These are phyloP conservation scores for Tribolium freemani DNA, from an alignment of 2,888 invertebrate species.

Conservation along the genomic window DNA sequence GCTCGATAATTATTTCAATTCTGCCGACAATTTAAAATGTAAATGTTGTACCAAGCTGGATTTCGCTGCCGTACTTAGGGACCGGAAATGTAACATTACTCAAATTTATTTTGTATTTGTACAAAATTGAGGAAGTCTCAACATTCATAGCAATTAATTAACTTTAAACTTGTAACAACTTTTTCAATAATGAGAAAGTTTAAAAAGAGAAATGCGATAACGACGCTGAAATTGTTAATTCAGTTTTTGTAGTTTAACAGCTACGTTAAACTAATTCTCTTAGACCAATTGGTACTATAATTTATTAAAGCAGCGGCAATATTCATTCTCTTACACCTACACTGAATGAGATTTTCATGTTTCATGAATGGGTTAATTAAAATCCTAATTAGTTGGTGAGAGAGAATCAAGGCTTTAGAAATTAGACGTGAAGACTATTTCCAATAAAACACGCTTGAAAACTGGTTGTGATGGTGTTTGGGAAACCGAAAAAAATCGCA, in stretches of 20 bases:
- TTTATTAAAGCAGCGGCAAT: neutral
- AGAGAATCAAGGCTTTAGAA: neutral
- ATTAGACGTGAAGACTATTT: neutral
- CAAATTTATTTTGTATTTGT: neutral
- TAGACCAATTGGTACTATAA: neutral
- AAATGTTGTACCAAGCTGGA: neutral
- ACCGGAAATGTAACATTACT: neutral
- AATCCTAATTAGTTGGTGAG: neutral
- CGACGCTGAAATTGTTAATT: neutral
- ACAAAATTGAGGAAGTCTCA: neutral
- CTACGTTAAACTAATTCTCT: no score
- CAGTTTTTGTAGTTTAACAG: neutral
- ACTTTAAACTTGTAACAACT: neutral
- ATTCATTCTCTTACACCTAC: neutral
- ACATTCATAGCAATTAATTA: neutral
- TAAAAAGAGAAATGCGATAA: neutral
- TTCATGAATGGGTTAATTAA: slow-evolving; percentile 15
- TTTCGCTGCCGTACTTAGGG: neutral
- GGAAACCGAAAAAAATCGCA: neutral
- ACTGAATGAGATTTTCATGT: slow-evolving; percentile 14
- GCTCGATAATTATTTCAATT: neutral
- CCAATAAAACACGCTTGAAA: neutral
- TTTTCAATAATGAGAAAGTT: neutral
- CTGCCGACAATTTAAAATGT: slow-evolving; percentile 4
- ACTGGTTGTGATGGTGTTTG: neutral